Base-by-base conservation (phyloP, 2,888 invertebrate genomes). In the Zygogramma bicolorata region DNA sequence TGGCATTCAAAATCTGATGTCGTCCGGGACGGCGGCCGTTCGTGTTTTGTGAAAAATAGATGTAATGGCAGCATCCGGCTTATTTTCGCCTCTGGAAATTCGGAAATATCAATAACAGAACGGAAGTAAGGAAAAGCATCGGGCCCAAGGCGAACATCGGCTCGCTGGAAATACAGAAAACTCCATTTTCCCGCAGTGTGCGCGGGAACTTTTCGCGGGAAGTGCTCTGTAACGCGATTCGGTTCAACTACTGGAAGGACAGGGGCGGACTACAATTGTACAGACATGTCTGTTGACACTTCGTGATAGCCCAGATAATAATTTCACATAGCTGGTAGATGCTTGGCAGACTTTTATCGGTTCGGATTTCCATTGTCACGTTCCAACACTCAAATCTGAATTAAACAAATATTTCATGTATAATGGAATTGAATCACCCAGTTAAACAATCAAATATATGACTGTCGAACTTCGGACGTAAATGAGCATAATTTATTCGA, bases 101-200 rank as follows among this genome's bases (percentile, higher is more conserved):
- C 67, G 63, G 68, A 67, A 71, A 71, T 65, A 67, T 68, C 67
- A 68, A 68, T 68, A 65, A 63, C 40, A 6, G 27, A 63, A 58
- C 69, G 42, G 57, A 29, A 69, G 62, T 38, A 46, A 58, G 59
- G 63, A 71, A 67, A 63, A 71, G 60, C 59, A 49, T 46, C 46
- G 63, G 29, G 29, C 63, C 63, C 42, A 15, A 27, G 63, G 46
- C 46, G 46, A 63, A 63, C 46, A 40, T 46, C 29, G 53, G n/a
- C 25, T 27, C 6, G 53, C 53, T n/a, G 53, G 27, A 53, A 8
- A 20, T n/a, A n/a, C 25, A 22, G 25, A 53, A 25, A 53, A 15
- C 53, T 53, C 53, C 53, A 53, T 53, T 53, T 53, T 53, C 27
- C 42, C 27, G 53, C 53, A 27, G n/a, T 27, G 27, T 4, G n/a